Conservation (phyloP, 2,113 vertebrate species). For the Ceyx melanurus region DNA sequence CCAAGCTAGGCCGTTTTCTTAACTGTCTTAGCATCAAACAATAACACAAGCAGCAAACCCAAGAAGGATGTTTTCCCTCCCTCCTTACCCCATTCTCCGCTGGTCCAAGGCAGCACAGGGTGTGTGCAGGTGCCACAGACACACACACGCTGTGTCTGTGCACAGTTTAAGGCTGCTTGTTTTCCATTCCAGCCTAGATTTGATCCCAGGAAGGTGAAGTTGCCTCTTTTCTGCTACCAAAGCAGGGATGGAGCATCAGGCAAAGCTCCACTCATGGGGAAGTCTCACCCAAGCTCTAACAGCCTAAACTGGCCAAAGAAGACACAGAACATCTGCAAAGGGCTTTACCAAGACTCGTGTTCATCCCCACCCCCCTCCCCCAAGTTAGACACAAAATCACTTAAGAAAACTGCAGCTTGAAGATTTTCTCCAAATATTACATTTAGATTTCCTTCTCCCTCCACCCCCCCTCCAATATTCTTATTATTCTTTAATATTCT, state of each 20-base stretch:
- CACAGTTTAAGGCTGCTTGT: not conserved
- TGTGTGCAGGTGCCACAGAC: not conserved
- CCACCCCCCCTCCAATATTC: not conserved
- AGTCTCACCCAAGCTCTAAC: not conserved
- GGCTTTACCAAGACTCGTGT: not conserved
- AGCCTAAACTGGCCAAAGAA: fast-evolving
- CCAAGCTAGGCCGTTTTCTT: conserved; percentile 5
- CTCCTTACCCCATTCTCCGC: not conserved
- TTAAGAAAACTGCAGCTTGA: not conserved
- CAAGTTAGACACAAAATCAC: not conserved
- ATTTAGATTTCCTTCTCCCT: not conserved
- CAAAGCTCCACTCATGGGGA: not conserved
- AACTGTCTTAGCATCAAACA: not conserved
- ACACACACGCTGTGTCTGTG: fast-evolving
- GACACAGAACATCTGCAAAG: not conserved
- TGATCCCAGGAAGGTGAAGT: not conserved
- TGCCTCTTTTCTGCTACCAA: not conserved
- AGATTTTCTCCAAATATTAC: not conserved
- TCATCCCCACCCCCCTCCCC: not conserved
- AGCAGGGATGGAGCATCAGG: not conserved
- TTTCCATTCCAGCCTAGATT: not conserved
- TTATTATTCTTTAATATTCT: conserved; percentile 54
- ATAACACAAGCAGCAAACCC: not conserved
- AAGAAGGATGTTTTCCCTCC: not conserved
- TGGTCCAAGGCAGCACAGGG: not conserved